phyloP scores from a whole-genome alignment of 2,113 vertebrate species.

The Polyodon spathula region DNA sequence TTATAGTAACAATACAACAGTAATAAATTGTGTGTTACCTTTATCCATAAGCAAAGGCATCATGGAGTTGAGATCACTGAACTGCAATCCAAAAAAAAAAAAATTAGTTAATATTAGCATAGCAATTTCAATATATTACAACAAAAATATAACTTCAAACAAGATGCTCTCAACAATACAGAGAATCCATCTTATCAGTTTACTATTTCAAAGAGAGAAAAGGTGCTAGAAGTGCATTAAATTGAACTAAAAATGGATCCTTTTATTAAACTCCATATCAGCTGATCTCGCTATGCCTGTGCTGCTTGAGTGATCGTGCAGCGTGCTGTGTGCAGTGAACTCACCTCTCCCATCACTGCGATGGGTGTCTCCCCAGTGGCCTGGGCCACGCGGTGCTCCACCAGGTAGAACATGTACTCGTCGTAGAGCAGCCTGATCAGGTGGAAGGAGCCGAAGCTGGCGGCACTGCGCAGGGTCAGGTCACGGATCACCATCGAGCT shows the following conservation, averaged over 20 bases:
- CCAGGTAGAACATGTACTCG: conserved; percentile 98
- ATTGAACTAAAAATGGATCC: no score
- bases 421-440: conserved; percentile 94
- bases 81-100: conserved; percentile 55
- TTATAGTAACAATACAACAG: not conserved
- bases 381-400: conserved; percentile 90
- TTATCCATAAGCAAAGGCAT: conserved; percentile 80
- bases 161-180: no score
- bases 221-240: no score
- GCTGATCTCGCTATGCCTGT: not conserved
- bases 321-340: not conserved
- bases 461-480: conserved; percentile 89
- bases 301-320: not conserved
- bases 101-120: conserved; percentile 12
- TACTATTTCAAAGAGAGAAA: no score
- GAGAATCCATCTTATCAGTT: no score
- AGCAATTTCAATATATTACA: no score
- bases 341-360: conserved; percentile 93
- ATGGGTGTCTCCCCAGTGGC: conserved; percentile 90
- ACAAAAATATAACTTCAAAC: no score
- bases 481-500: conserved; percentile 98
- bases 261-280: no score
- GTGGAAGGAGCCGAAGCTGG: conserved; percentile 97
- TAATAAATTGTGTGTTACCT: conserved; percentile 52
- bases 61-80: conserved; percentile 81